These are phyloP conservation scores for Panthera tigris DNA, from an alignment of 2,113 vertebrate species.

Conservation along the genomic window DNA sequence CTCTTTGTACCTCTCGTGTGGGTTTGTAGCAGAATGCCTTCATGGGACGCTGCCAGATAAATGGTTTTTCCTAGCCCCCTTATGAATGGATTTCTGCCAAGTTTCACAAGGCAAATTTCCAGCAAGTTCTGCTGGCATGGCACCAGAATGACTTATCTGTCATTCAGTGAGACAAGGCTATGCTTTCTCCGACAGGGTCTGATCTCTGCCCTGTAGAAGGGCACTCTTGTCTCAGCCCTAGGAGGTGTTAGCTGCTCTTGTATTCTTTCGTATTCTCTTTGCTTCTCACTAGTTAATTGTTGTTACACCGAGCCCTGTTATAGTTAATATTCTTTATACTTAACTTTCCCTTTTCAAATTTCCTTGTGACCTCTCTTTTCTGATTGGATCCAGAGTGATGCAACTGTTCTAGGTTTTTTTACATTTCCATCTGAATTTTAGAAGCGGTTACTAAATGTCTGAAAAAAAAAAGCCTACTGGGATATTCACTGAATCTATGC, in stretches of 20 bases:
- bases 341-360: constrained; percentile 27
- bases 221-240: background rate
- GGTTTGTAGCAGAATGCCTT: background rate
- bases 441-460: constrained; percentile 31
- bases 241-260: background rate
- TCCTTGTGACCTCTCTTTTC: background rate
- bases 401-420: background rate
- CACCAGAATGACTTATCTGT: background rate
- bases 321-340: constrained; percentile 4
- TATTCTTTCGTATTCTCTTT: background rate
- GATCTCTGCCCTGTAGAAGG: background rate
- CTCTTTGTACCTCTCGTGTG: background rate
- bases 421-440: constrained; percentile 38
- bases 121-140: background rate
- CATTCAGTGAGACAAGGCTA: background rate
- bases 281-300: constrained; percentile 33
- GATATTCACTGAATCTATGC: constrained; percentile 30
- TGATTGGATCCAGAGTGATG: background rate
- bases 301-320: background rate
- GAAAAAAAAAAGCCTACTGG: background rate
- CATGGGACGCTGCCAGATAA: background rate
- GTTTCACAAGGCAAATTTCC: background rate
- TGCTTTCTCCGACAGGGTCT: background rate
- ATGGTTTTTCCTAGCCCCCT: background rate
- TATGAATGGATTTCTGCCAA: background rate